Base-by-base conservation (phyloP, 2,113 vertebrate species). In the Petromus typicus region DNA sequence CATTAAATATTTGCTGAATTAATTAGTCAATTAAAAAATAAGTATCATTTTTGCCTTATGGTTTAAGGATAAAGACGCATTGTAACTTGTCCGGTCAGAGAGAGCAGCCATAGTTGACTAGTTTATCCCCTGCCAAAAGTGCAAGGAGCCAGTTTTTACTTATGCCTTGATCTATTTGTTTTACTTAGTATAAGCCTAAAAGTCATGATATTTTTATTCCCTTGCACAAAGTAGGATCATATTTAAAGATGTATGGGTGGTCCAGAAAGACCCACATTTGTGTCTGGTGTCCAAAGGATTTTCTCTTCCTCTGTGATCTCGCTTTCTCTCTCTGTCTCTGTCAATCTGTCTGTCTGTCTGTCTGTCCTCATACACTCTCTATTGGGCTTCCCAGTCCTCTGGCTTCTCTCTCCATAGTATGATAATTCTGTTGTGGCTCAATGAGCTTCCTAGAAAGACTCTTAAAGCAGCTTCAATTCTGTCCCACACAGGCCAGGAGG, bases 81-180 rank as follows among this genome's bases (percentile, higher is more conserved):
- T 86, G 16, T 59, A 87, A 76, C 16, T 82, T 64, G 25, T 27
- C 37, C 34, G 80, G 22, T 17, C 92, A 84, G 56, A 27, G 40
- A 94, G 66, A 67, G 23, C 40, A 90, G 57, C 45, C 13, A 27
- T 27, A n/a, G n/a, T 89, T 94, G 45, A 87, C 40, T 64, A 59
- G 17, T 57, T 3, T 57, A 9, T 43, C 18, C 11, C n/a, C 27
- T 8, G 7, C 40, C 51, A 32, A 25, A 69, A 59, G 12, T 90
- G 66, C 34, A 18, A 88, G 48, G 40, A 86, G 11, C 10, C 45
- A 40, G 17, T 32, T 96, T 93, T 90, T 57, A 67, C 76, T 79
- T n/a, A 57, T 67, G 22, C 23, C 23, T 75, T 40, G 7, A 66
- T 86, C 79, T 66, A 30, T 61, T 85, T 92, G 4, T 89, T 93